A percentile compares a stretch with the other conserved stretches of the same genome.
These are phyloP conservation scores for Xenotilapia flavipinnis DNA, from an alignment of 2,113 vertebrate species.

Conservation along the genomic window DNA sequence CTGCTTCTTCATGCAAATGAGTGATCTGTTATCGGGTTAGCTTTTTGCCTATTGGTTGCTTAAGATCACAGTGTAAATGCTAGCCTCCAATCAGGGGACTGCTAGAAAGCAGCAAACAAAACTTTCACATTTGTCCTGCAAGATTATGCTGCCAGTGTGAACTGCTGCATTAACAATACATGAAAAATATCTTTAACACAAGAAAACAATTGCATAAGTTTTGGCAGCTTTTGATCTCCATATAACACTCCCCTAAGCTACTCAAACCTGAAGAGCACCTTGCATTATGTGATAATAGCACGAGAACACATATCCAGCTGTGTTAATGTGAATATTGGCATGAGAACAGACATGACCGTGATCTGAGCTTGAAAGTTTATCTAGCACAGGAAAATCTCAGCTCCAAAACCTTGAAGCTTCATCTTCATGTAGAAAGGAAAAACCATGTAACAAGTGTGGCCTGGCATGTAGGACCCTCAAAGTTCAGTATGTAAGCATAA, in stretches of 20 bases:
- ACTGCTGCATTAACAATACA: background rate
- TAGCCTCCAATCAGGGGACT: background rate
- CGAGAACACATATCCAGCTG: background rate
- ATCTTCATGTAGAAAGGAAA: background rate
- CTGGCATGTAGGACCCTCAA: background rate
- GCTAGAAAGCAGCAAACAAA: background rate
- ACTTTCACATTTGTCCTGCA: background rate
- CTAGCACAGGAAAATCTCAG: background rate
- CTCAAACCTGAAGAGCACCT: background rate
- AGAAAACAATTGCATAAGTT: background rate
- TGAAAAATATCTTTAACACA: background rate
- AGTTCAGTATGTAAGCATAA: background rate
- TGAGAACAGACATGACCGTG: background rate
- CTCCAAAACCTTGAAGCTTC: background rate
- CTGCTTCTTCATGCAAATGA: background rate
- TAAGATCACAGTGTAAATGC: background rate
- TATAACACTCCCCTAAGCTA: background rate
- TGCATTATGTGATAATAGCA: background rate
- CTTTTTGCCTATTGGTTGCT: background rate
- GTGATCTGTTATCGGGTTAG: background rate
- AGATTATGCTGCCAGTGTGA: background rate
- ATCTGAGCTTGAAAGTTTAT: background rate
- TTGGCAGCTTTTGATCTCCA: background rate
- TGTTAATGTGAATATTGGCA: background rate
- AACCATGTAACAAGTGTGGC: background rate